A percentile compares a stretch with the other conserved stretches of the same genome.
Evolutionary conservation across 2,888 invertebrate genomes (phyloP).

Genomic region (Leucophenga montana): DNA sequence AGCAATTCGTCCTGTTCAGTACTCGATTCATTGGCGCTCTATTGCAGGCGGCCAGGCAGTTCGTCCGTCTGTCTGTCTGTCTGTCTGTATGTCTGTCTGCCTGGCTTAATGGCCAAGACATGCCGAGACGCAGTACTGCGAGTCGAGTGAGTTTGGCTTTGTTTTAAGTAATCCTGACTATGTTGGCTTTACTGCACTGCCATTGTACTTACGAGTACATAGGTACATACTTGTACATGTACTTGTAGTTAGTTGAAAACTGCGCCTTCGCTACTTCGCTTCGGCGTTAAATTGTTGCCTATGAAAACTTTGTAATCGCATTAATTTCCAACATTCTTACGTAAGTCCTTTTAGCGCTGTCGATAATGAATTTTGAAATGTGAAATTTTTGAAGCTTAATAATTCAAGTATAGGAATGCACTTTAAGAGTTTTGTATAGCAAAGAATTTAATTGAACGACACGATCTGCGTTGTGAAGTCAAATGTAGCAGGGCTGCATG

Average conservation of each 20-base stretch:
- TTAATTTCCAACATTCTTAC: conserved; percentile 7
- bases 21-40: conserved; percentile 51
- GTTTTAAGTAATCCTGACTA: conserved; percentile 25
- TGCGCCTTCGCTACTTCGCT: background rate
- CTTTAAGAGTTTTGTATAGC: too few species aligned
- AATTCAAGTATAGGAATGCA: too few species aligned
- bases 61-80: background rate
- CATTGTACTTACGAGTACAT: background rate
- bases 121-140: conserved; percentile 2
- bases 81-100: background rate
- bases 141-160: conserved; percentile 3
- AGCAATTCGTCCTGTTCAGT: conserved; percentile 5
- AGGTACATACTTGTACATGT: background rate
- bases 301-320: conserved; percentile 24
- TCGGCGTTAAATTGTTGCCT: background rate
- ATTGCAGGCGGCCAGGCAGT: background rate
- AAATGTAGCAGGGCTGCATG: too few species aligned
- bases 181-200: conserved; percentile 7
- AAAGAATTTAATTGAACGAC: too few species aligned
- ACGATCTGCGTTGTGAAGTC: too few species aligned
- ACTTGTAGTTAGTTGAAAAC: background rate
- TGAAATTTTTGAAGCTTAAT: too few species aligned
- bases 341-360: background rate
- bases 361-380: conserved; percentile 21
- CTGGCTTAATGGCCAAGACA: conserved; percentile 22